These are phyloP conservation scores for Drosophila trichaetosa DNA, from an alignment of 2,888 invertebrate species.

Conservation along the genomic window DNA sequence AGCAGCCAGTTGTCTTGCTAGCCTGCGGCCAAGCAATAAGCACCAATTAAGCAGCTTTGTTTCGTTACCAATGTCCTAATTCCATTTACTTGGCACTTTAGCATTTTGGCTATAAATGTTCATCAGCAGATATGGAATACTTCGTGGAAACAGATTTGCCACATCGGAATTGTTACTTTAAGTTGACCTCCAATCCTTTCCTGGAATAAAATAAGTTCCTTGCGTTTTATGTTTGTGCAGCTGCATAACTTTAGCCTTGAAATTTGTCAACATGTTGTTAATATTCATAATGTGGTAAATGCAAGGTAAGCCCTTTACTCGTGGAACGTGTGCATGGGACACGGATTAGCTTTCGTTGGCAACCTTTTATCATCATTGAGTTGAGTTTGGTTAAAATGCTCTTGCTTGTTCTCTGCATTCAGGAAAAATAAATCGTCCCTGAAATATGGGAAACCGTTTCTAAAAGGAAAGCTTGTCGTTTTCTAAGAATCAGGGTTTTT, in stretches of 20 bases:
- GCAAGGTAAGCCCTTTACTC: not conserved
- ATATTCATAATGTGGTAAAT: not conserved
- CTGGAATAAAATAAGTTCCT: not conserved
- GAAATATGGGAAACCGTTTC: no score
- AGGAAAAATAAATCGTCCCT: no score
- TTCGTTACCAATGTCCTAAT: no score
- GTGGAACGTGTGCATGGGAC: not conserved
- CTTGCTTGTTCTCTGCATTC: not conserved
- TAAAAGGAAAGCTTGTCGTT: no score
- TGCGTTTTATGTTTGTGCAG: not conserved
- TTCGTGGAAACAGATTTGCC: not conserved
- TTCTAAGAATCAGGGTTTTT: no score
- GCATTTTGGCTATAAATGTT: not conserved
- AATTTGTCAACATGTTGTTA: not conserved
- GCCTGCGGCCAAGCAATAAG: conserved; percentile 5
- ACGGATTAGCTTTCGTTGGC: not conserved
- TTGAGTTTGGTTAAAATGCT: not conserved
- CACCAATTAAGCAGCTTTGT: conserved; percentile 31
- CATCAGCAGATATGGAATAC: not conserved
- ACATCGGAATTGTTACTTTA: not conserved
- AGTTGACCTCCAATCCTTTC: not conserved
- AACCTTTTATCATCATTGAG: not conserved
- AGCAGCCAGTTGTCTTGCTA: conserved; percentile 7
- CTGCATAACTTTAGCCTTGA: not conserved
- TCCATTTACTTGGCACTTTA: not conserved